Percentiles rank a stretch among this genome's conserved stretches.
These are phyloP conservation scores for Micronycteris hirsuta DNA, from an alignment of 2,113 vertebrate genomes.

Conservation along the genomic window DNA sequence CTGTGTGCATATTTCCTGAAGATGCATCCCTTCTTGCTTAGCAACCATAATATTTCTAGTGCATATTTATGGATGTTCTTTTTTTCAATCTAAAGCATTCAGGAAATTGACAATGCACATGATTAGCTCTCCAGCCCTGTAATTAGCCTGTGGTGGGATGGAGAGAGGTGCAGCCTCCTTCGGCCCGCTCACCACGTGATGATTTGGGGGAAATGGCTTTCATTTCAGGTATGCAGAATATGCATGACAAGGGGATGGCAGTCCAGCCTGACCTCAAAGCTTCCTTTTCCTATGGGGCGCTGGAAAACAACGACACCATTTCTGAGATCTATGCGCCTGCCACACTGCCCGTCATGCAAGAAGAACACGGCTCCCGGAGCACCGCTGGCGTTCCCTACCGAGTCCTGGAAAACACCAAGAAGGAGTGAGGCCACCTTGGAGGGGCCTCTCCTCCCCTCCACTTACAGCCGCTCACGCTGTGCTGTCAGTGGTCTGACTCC, in stretches of 20 bases:
- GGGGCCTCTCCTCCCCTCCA: background rate
- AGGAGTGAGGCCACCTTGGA: constrained; percentile 74
- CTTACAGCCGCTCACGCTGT: background rate
- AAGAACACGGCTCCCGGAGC: constrained; percentile 74
- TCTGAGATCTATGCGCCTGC: constrained; percentile 84
- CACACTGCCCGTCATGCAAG: constrained; percentile 81
- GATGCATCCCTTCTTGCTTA: constrained; percentile 43
- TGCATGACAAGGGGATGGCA: constrained; percentile 89
- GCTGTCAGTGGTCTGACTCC: background rate
- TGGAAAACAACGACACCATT: constrained; percentile 89
- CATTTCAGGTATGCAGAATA: constrained; percentile 88
- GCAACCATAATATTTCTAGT: constrained; percentile 16
- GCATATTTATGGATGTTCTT: background rate
- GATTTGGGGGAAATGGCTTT: constrained; percentile 47
- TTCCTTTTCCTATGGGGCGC: constrained; percentile 94
- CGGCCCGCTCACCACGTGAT: background rate
- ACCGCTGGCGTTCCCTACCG: constrained; percentile 73
- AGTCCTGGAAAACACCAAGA: constrained; percentile 84
- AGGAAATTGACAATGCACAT: constrained; percentile 4
- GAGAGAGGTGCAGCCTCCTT: background rate
- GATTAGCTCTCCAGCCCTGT: background rate
- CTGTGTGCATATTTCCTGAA: constrained; percentile 27
- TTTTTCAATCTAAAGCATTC: background rate
- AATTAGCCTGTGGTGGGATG: background rate
- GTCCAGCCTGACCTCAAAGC: constrained; percentile 92